These are phyloP conservation scores for Tragelaphus strepsiceros DNA, from an alignment of 2,113 vertebrate genomes.

Conservation along the genomic window DNA sequence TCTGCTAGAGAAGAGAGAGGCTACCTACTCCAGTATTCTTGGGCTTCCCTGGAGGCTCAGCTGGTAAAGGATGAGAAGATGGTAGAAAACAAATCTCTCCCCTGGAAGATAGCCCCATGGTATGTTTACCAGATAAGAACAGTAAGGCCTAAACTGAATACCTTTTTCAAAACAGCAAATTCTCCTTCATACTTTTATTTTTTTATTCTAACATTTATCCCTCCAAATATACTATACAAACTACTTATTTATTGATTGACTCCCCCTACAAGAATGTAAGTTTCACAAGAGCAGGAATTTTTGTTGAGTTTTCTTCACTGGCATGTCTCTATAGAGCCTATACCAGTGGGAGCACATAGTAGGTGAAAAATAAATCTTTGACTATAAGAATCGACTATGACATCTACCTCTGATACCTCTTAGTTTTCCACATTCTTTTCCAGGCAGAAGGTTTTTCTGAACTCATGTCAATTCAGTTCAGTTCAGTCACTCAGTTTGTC, in stretches of 20 bases:
- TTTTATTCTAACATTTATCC: not conserved
- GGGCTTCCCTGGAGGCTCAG: not conserved
- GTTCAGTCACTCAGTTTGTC: not conserved
- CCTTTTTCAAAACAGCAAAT: not conserved
- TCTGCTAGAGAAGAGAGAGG: not conserved
- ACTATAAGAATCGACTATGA: not conserved
- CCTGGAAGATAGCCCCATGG: not conserved
- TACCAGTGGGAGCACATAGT: not conserved
- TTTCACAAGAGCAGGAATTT: not conserved
- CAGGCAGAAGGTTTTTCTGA: not conserved
- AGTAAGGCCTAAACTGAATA: not conserved
- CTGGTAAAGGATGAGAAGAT: not conserved
- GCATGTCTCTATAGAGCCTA: not conserved
- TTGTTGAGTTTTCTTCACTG: not conserved
- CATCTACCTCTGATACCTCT: not conserved
- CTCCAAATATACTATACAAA: not conserved
- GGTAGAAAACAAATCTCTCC: not conserved
- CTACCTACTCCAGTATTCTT: not conserved
- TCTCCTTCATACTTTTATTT: not conserved
- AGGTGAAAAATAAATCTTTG: not conserved
- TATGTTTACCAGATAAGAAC: not conserved
- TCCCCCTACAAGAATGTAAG: not conserved
- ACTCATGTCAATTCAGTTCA: not conserved
- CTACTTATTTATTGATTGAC: not conserved
- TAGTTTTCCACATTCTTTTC: not conserved